Evolutionary conservation across 2,888 invertebrate genomes (phyloP), one percentile per base, ranked within the genome.

Genomic region (Lepas anatifera): DNA sequence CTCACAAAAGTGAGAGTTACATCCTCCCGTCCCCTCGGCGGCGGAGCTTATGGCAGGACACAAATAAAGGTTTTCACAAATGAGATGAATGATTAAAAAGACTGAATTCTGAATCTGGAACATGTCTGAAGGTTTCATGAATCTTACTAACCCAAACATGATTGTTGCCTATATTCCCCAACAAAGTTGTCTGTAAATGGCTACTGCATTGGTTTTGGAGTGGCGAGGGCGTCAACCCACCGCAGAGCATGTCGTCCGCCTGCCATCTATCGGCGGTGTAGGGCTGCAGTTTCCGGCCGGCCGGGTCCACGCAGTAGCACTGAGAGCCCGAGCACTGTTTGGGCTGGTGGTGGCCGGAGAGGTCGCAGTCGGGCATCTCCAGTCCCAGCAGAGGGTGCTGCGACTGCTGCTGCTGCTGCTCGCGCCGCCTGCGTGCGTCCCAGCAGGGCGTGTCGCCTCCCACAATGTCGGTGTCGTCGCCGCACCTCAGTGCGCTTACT

Each of bases 221-320:
- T 22, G 46, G 46, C 46, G 10, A 22, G 18, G 46, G 11, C 4
- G 8, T 3, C 25, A 16, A 18, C 58, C 32, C 58, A 41, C 35
- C 70, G 43, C 29, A 25, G 22, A 50, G 41, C 25, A 27, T 27
- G 32, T 29, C n/a, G 35, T 68, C 50, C 10, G 43, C 46, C 41
- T 71, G 72, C 70, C 70, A 69, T 68, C 72, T 70, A 39, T 69
- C 68, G 7, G 35, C 68, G 2, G 66, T 35, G 43, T 67, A 73
- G 3, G 29, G 16, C 11, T n/a, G 67, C 4, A 70, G 68, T 1
- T 13, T 7, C 0, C 32, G 27, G 63, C 70, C 70, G 22, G 63
- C 68, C 8, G 27, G 11, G 64, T 70, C 70, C n/a, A 70, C 70
- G 7, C 43, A 67, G 48, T 37, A 70, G 37, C 48, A 27, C 8